These are phyloP conservation scores for Peromyscus attwateri DNA, from an alignment of 2,797 vertebrate genomes.

Conservation along the genomic window DNA sequence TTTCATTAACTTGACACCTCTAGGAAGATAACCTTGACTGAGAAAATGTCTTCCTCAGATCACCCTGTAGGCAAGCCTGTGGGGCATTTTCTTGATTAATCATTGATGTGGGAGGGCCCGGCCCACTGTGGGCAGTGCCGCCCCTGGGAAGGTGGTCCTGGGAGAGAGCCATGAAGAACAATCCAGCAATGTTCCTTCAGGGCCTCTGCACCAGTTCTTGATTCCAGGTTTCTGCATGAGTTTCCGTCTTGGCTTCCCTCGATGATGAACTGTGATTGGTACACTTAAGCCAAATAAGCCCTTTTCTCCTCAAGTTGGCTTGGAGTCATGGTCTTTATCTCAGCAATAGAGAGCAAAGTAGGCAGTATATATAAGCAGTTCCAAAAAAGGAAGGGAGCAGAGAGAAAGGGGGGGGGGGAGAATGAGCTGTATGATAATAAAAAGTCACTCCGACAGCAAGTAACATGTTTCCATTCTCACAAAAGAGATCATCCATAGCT, in stretches of 20 bases:
- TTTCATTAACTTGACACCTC: background rate
- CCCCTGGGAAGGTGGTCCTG: background rate
- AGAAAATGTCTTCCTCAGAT: background rate
- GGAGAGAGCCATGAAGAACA: background rate
- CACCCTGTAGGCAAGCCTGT: background rate
- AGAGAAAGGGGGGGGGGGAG: background rate
- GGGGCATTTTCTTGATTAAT: background rate
- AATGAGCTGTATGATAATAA: slow-evolving; percentile 13
- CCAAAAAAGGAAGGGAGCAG: background rate
- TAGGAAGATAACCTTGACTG: background rate
- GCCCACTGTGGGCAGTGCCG: no score
- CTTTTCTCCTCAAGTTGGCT: no score
- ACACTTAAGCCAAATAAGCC: background rate
- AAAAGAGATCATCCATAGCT: slow-evolving; percentile 41
- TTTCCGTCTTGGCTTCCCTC: background rate
- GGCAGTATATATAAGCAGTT: background rate
- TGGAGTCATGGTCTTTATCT: background rate
- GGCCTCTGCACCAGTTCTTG: background rate
- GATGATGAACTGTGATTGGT: background rate
- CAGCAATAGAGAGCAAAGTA: background rate
- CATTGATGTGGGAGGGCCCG: background rate
- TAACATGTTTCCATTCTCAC: slow-evolving; percentile 61
- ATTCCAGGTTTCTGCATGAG: background rate
- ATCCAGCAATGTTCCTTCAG: background rate
- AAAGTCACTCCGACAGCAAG: slow-evolving; percentile 19